Conservation (phyloP, 1,140 invertebrate genomes). For the Aphelinus atriplicis region DNA sequence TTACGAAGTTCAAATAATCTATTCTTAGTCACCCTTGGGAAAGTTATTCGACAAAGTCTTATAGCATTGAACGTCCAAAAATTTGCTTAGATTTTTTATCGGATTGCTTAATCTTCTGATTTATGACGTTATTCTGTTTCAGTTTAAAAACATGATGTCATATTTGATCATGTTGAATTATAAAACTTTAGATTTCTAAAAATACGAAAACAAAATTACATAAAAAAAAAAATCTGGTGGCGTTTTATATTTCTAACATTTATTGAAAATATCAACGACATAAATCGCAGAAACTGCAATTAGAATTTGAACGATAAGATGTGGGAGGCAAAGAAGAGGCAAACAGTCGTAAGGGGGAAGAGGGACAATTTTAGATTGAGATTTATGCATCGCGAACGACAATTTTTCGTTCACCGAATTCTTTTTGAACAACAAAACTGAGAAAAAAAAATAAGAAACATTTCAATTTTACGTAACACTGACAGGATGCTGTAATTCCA, state of each 20-base stretch:
- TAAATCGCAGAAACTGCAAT: slow-evolving; percentile 45
- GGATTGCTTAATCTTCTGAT: too few relatives aligned
- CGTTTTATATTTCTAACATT: too few relatives aligned
- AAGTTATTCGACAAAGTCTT: too few relatives aligned
- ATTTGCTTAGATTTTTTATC: too few relatives aligned
- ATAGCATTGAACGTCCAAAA: too few relatives aligned
- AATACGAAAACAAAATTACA: not conserved
- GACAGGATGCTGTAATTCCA: too few relatives aligned
- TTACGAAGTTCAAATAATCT: too few relatives aligned
- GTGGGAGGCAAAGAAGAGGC: slow-evolving; percentile 21
- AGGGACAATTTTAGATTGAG: slow-evolving; percentile 55
- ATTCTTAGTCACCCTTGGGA: too few relatives aligned
- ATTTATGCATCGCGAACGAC: slow-evolving; percentile 52
- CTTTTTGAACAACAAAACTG: not conserved
- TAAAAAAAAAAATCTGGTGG: too few relatives aligned
- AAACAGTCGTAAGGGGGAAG: slow-evolving; percentile 38
- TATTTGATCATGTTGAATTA: not conserved
- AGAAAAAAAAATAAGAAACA: not conserved
- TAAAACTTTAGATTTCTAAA: slow-evolving; percentile 16
- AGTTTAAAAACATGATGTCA: too few relatives aligned
- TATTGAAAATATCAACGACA: not conserved
- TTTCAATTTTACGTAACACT: not conserved
- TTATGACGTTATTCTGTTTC: too few relatives aligned
- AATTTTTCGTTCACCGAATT: slow-evolving; percentile 39
- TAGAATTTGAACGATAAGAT: slow-evolving; percentile 15